phyloP scores from a whole-genome alignment of 2,888 invertebrate genomes.

The Phoenoteleia sp. region DNA sequence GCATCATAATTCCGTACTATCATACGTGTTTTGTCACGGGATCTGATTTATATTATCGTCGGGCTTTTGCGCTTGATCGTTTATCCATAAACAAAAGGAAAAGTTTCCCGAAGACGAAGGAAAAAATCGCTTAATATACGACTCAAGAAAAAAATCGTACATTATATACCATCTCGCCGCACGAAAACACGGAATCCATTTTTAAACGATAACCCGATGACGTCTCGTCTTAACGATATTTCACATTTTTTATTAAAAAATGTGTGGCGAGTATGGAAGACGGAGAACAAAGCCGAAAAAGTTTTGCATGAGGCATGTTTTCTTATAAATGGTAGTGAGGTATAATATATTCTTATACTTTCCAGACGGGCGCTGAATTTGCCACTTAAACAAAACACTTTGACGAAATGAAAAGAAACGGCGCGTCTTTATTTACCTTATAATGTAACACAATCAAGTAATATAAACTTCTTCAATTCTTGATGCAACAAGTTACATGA shows the following conservation, averaged over 20 bases:
- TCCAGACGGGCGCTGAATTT: background rate
- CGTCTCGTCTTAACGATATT: slow-evolving; percentile 25
- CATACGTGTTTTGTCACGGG: background rate
- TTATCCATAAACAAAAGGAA: slow-evolving; percentile 3
- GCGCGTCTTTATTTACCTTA: slow-evolving; percentile 5
- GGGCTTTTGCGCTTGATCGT: slow-evolving; percentile 2
- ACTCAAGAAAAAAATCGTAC: background rate
- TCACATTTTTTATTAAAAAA: slow-evolving; percentile 39
- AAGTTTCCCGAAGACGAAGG: slow-evolving; percentile 6
- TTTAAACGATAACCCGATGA: slow-evolving; percentile 1
- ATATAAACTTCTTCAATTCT: slow-evolving; percentile 1
- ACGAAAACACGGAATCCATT: background rate
- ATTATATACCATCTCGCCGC: background rate
- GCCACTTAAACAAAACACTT: slow-evolving; percentile 23
- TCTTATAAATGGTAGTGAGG: slow-evolving; percentile 12
- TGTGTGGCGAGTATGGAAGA: background rate
- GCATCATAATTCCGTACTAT: background rate
- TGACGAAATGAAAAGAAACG: slow-evolving; percentile 30
- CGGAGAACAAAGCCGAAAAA: slow-evolving; percentile 22
- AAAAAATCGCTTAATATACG: slow-evolving; percentile 17
- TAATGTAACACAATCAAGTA: background rate
- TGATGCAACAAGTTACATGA: slow-evolving; percentile 22
- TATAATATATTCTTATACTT: slow-evolving; percentile 11
- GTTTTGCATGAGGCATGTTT: background rate
- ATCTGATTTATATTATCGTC: background rate